Evolutionary conservation across 2,113 vertebrate species (phyloP), one percentile per base, ranked within the genome.

Genomic region (Pygoscelis antarcticus): DNA sequence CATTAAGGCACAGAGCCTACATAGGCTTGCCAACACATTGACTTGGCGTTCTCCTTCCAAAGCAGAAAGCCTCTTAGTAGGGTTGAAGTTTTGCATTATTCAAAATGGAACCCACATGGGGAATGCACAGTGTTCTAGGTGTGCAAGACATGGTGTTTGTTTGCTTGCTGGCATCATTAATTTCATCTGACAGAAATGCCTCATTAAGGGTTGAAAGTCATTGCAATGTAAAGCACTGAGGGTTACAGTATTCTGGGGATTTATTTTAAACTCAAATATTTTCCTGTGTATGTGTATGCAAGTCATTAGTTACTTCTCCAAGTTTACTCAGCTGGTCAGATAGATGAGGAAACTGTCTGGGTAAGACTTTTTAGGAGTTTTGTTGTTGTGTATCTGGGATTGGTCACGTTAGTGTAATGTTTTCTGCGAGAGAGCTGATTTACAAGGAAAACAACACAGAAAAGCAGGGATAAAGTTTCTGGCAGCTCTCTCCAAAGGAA

Each of bases 291-390:
- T 83, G 52, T 69, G 69, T n/a, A 46, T 61, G 70, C 34, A 52
- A 85, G 85, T 4, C 46, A 10, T 78, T 26, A 74, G 46, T 62
- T 77, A 58, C 82, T 83, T n/a, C 68, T 91, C 20, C 7, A 4
- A 61, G 92, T 88, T 95, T 83, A 90, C 71, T 95, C 92, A 95
- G 93, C 93, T 96, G 90, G 57, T 80, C 58, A 23, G 78, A 72
- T 3, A 30, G 74, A 83, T 8, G 77, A 87, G 68, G 75, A 62
- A 49, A 83, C 58, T 19, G 65, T 42, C 93, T 88, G 85, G 69
- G 80, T 70, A 55, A 55, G 92, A 23, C 10, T 76, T 89, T 54
- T 3, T 21, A 26, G 57, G 70, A 49, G 74, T 85, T 94, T 88
- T 92, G 29, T 74, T 90, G 85, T 72, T 61, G 95, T 25, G 14